Percentiles rank a stretch among this genome's conserved stretches.
Conservation (phyloP, 2,797 vertebrate genomes). For the Lithobates sylvaticus region DNA sequence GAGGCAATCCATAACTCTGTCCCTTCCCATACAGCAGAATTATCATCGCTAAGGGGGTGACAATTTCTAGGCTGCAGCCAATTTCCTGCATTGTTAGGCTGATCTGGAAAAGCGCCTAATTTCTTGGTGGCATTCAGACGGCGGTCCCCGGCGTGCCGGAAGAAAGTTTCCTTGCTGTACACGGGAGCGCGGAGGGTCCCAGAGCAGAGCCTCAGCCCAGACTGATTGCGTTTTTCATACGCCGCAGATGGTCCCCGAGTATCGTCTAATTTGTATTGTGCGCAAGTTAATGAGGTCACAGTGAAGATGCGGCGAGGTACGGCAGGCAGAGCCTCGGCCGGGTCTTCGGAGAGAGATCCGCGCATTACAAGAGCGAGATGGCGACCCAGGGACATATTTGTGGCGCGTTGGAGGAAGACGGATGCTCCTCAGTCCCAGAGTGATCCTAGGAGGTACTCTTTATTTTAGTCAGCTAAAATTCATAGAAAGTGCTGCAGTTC, state of each 20-base stretch:
- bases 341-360: slow-evolving; percentile 24
- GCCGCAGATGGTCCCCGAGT: slow-evolving; percentile 43
- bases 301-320: neutral
- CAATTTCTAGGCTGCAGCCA: slow-evolving; percentile 57
- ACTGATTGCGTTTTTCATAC: slow-evolving; percentile 38
- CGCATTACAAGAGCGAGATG: neutral
- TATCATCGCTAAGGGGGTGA: slow-evolving; percentile 55
- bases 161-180: slow-evolving; percentile 38
- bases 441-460: neutral
- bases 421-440: neutral
- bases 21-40: slow-evolving; percentile 54
- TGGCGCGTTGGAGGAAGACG: neutral
- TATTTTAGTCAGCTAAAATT: neutral
- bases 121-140: slow-evolving; percentile 52
- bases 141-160: slow-evolving; percentile 26
- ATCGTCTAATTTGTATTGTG: slow-evolving; percentile 44
- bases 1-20: slow-evolving; percentile 51
- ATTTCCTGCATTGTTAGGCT: slow-evolving; percentile 58
- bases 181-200: slow-evolving; percentile 23
- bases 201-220: slow-evolving; percentile 21
- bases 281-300: slow-evolving; percentile 47
- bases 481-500: neutral
- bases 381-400: slow-evolving; percentile 23
- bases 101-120: slow-evolving; percentile 57
- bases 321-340: neutral